Evolutionary conservation across 2,113 vertebrate species (phyloP).

Genomic region (Brienomyrus longianalis): DNA sequence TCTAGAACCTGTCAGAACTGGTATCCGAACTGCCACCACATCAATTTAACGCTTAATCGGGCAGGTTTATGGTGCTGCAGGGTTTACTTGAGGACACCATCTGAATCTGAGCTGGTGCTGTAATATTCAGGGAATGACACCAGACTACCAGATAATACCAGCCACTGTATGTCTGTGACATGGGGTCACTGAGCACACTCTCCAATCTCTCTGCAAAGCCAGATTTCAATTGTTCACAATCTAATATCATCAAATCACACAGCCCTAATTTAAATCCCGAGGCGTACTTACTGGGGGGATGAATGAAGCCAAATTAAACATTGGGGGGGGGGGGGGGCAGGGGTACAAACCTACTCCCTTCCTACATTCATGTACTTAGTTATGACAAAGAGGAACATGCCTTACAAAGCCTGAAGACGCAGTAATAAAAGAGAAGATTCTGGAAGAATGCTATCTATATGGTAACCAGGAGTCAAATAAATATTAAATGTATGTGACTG

Average conservation of each 20-base stretch:
- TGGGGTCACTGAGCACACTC: neutral
- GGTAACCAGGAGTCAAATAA: neutral
- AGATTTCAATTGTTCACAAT: neutral
- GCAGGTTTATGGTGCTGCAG: neutral
- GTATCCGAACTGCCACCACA: neutral
- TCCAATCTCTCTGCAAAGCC: too few species aligned
- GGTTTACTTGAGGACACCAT: neutral
- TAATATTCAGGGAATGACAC: neutral
- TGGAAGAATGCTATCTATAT: neutral
- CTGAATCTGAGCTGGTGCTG: neutral
- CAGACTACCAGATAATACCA: too few species aligned
- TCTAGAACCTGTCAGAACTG: neutral
- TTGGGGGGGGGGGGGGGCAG: neutral
- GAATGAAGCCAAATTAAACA: neutral
- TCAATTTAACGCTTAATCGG: neutral
- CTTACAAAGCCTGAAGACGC: neutral
- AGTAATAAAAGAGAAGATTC: neutral
- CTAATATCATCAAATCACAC: neutral
- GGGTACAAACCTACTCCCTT: neutral
- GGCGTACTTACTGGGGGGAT: neutral
- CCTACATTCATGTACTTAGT: neutral
- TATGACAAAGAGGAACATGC: neutral
- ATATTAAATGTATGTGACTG: neutral
- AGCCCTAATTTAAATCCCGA: neutral
- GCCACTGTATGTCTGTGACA: neutral